A percentile compares a stretch with the other conserved stretches of the same genome.
phyloP scores from a whole-genome alignment of 2,888 invertebrate species.

The Luperina nickerlii region DNA sequence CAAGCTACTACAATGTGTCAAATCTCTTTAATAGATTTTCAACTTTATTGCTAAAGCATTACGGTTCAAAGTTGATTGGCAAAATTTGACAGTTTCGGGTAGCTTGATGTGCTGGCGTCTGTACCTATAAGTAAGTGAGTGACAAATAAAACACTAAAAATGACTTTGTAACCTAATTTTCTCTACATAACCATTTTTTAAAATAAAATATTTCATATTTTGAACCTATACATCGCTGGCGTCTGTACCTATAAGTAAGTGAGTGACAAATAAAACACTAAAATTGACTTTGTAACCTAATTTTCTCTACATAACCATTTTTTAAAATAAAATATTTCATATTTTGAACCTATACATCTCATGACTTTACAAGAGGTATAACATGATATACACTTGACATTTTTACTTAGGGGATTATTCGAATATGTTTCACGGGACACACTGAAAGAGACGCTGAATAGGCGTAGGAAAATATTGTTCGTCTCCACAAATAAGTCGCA shows the following conservation, averaged over 20 bases:
- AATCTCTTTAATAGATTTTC: no score
- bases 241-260: not conserved
- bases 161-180: not conserved
- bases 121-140: not conserved
- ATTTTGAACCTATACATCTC: not conserved
- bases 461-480: not conserved
- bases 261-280: not conserved
- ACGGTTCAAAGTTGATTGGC: no score
- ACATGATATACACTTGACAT: not conserved
- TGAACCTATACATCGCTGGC: not conserved
- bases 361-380: not conserved
- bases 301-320: not conserved
- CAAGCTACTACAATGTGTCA: no score
- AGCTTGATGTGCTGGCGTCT: no score
- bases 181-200: not conserved
- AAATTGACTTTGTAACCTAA: not conserved
- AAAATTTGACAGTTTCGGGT: no score
- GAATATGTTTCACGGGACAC: not conserved
- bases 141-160: not conserved
- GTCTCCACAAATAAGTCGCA: not conserved
- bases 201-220: not conserved
- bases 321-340: not conserved
- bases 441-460: no score
- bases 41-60: no score
- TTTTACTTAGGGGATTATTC: not conserved